Evolutionary conservation across 2,113 vertebrate species (phyloP), one percentile per base, ranked within the genome.

Genomic region (Ivindomyrus marchei): DNA sequence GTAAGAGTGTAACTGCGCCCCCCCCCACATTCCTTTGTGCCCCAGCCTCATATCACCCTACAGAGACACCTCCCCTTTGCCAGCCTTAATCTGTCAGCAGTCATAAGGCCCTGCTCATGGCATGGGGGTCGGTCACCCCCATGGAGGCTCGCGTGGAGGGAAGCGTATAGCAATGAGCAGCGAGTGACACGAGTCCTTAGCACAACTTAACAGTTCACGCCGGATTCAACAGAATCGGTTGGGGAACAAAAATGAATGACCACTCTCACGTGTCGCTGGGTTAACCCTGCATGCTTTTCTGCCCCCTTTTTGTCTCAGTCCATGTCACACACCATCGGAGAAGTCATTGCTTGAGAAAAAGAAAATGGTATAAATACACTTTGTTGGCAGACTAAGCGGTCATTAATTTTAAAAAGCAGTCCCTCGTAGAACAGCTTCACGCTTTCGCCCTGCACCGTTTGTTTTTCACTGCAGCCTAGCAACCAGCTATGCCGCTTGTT

Each of bases 71-170:
- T 46, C 91, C 88, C 89, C 88, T 53, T 53, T 89, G 88, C 85
- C 94, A 95, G 93, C 94, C 94, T 94, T 92, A 95, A 94, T 95
- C 94, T 96, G 95, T 96, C 94, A 94, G 77, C 90, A 92, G 94
- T 91, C 91, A 94, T 95, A 94, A 95, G 91, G 90, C 90, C 90
- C 90, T 39, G 19, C 93, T 92, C 92, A 85, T n/a, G 91, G 92
- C 93, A 93, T 11, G 13, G 13, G 17, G n/a, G 42, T 42, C 53
- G 15, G 84, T 86, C 52, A 50, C 88, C 46, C 62, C 66, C 45
- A 62, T 15, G 27, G 11, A 17, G 45, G 27, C 27, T 39, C 17
- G 0, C 17, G 11, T 66, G 36, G 31, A 62, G 66, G n/a, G 15
- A n/a, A 15, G 24, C 3, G 4, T 53, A 24, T 45, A 45, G 27